Conservation (phyloP, 2,888 invertebrate species). For the Thymelicus acteon region DNA sequence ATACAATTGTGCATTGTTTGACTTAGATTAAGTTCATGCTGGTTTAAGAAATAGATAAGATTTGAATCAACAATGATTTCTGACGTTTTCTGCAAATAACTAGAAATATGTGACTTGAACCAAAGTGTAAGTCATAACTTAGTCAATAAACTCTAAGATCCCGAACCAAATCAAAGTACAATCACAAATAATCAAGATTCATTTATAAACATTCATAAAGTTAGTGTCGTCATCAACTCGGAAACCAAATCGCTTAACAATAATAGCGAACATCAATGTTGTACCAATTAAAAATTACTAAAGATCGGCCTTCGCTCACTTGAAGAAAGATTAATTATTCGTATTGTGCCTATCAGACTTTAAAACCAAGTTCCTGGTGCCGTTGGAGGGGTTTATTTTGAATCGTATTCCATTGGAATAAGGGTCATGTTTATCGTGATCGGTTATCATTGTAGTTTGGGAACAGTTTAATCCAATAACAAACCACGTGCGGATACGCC, state of each 20-base stretch:
- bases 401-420: slow-evolving; percentile 9
- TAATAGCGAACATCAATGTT: slow-evolving; percentile 39
- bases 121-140: background rate
- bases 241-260: slow-evolving; percentile 15
- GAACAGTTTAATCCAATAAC: slow-evolving; percentile 56
- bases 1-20: too few relatives aligned
- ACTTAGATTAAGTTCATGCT: too few relatives aligned
- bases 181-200: slow-evolving; percentile 6
- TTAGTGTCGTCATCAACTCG: slow-evolving; percentile 2
- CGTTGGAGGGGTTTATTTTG: background rate
- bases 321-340: slow-evolving; percentile 69
- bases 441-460: background rate
- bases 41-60: too few relatives aligned
- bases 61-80: too few relatives aligned
- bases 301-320: slow-evolving; percentile 60
- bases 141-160: too few relatives aligned
- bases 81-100: too few relatives aligned
- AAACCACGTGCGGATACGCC: slow-evolving; percentile 51
- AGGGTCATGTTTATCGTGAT: slow-evolving; percentile 46
- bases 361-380: background rate
- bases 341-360: slow-evolving; percentile 61
- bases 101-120: too few relatives aligned
- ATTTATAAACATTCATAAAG: slow-evolving; percentile 14
- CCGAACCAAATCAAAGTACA: background rate
- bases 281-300: slow-evolving; percentile 67